phyloP scores from a whole-genome alignment of 2,113 vertebrate genomes.

The Festucalex cinctus region DNA sequence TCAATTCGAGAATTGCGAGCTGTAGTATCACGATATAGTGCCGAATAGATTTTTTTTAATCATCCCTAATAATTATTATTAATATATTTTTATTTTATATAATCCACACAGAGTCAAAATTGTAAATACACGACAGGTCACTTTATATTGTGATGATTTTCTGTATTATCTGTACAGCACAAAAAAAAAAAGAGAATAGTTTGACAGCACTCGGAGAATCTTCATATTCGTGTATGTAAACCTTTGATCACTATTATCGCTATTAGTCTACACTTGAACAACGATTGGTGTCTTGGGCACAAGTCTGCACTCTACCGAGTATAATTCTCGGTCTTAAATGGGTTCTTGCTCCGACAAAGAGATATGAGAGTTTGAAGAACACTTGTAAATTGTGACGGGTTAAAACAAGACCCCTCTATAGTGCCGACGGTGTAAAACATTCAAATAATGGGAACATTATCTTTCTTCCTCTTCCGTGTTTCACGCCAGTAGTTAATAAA shows the following conservation, averaged over 20 bases:
- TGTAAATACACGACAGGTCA: too few species aligned
- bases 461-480: conserved; percentile 18
- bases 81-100: too few species aligned
- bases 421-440: neutral
- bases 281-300: neutral
- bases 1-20: too few species aligned
- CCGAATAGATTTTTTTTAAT: too few species aligned
- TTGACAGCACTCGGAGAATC: too few species aligned
- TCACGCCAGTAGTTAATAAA: conserved; percentile 45
- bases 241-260: neutral
- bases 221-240: neutral
- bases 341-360: neutral
- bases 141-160: too few species aligned
- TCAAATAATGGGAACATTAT: conserved; percentile 9
- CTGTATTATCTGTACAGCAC: too few species aligned
- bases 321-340: neutral
- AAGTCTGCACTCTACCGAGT: neutral
- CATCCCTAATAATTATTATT: too few species aligned
- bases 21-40: too few species aligned
- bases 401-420: neutral
- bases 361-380: neutral
- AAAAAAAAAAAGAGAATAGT: too few species aligned
- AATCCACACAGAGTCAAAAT: too few species aligned
- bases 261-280: neutral
- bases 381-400: neutral